Conservation (phyloP, 2,113 vertebrate species). For the Hydrolagus affinis region DNA sequence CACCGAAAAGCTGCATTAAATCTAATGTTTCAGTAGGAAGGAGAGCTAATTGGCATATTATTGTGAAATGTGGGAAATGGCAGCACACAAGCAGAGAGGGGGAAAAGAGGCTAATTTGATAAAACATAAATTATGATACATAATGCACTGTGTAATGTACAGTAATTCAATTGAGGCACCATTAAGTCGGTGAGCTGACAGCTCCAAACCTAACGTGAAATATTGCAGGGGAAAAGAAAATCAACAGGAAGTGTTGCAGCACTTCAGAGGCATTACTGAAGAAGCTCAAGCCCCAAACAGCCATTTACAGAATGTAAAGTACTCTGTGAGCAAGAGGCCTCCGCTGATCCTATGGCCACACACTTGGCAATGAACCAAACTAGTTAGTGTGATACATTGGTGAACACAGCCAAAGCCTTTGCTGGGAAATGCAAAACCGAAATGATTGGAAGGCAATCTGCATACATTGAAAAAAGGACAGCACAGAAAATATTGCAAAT, state of each 20-base stretch:
- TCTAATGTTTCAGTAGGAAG: neutral
- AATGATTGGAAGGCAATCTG: too few relatives aligned
- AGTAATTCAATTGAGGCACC: conserved; percentile 56
- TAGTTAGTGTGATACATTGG: too few relatives aligned
- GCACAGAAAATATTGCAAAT: too few relatives aligned
- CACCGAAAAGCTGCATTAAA: neutral
- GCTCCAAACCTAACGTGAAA: conserved; percentile 39
- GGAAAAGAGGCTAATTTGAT: conserved; percentile 35
- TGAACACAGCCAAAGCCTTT: too few relatives aligned
- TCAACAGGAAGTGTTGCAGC: conserved; percentile 15
- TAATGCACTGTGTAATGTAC: conserved; percentile 49
- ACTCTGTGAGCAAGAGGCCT: neutral
- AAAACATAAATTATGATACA: conserved; percentile 42
- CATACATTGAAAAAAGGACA: too few relatives aligned
- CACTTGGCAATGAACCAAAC: neutral
- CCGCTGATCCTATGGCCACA: too few relatives aligned
- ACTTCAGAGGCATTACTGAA: conserved; percentile 4
- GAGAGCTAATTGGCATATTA: conserved; percentile 10
- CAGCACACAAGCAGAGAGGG: neutral
- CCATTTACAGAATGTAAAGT: neutral
- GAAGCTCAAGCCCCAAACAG: neutral
- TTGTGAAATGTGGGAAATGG: neutral
- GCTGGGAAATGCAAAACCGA: too few relatives aligned
- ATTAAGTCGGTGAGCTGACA: conserved; percentile 52
- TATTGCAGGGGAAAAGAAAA: conserved; percentile 38